These are phyloP conservation scores for Mesoclemmys tuberculata DNA, from an alignment of 2,113 vertebrate genomes.

Conservation along the genomic window DNA sequence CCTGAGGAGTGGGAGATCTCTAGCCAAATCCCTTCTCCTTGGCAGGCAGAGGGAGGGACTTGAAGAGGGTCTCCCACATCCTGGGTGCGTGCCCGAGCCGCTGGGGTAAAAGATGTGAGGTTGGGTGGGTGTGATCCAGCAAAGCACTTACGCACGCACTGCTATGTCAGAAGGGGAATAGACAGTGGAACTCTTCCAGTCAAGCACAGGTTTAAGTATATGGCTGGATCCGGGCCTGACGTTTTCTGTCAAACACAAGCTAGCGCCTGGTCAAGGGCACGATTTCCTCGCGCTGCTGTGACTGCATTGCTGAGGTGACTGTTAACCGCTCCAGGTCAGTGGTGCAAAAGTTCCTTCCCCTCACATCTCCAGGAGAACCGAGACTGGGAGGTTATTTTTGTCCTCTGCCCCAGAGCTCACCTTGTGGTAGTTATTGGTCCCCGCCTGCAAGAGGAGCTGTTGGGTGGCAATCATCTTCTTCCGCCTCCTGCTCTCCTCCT, in stretches of 20 bases:
- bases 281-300: background rate
- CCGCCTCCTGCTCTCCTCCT: slow-evolving; percentile 75
- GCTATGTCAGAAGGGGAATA: background rate
- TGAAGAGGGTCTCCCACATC: background rate
- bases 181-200: background rate
- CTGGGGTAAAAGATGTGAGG: too few species aligned
- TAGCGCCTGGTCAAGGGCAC: background rate
- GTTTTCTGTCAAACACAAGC: background rate
- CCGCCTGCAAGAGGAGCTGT: slow-evolving; percentile 77
- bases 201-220: too few species aligned
- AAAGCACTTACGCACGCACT: background rate
- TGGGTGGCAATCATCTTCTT: slow-evolving; percentile 78
- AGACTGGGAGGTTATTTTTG: background rate
- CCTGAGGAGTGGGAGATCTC: background rate
- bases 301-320: background rate
- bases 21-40: background rate
- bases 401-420: slow-evolving; percentile 45
- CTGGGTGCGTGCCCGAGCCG: background rate
- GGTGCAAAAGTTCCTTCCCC: background rate
- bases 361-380: background rate
- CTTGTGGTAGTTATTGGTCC: slow-evolving; percentile 72
- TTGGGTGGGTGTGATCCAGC: background rate
- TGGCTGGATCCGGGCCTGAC: background rate
- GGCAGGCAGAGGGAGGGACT: background rate
- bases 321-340: background rate